These are phyloP conservation scores for Sceloporus tristichus DNA, from an alignment of 2,113 vertebrate genomes.

Conservation along the genomic window DNA sequence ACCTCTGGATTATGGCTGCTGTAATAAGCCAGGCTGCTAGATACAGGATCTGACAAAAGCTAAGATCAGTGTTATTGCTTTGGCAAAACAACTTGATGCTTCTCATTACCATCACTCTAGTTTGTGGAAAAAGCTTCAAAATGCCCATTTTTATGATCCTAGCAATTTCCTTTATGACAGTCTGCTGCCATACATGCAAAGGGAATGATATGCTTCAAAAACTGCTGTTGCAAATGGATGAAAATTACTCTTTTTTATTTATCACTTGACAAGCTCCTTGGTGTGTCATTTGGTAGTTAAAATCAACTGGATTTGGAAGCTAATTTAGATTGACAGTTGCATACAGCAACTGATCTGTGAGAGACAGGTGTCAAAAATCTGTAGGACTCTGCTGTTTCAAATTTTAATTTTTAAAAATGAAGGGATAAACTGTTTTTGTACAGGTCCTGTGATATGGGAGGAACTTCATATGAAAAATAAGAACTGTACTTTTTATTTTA, in stretches of 20 bases:
- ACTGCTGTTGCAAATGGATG: background rate
- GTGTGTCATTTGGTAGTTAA: conserved; percentile 28
- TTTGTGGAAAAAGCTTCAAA: conserved; percentile 17
- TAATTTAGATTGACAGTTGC: conserved; percentile 23
- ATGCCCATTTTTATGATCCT: conserved; percentile 33
- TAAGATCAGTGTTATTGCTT: conserved; percentile 10
- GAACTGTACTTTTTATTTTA: background rate
- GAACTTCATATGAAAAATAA: background rate
- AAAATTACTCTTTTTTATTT: conserved; percentile 21
- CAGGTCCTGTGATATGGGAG: background rate
- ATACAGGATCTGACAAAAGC: background rate
- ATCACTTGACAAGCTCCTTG: conserved; percentile 18
- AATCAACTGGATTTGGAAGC: conserved; percentile 25
- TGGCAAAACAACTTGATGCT: background rate
- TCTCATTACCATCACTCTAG: conserved; percentile 15
- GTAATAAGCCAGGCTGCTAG: background rate
- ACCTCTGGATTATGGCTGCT: conserved; percentile 2
- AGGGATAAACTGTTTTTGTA: background rate
- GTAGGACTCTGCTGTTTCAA: conserved; percentile 5
- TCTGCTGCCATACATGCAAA: conserved; percentile 7
- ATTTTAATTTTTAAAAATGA: background rate
- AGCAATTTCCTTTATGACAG: conserved; percentile 28
- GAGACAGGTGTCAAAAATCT: conserved; percentile 2
- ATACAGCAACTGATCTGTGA: background rate
- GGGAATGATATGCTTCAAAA: conserved; percentile 14